Conservation (phyloP, 2,797 vertebrate genomes). For the Muscicapa comitata region DNA sequence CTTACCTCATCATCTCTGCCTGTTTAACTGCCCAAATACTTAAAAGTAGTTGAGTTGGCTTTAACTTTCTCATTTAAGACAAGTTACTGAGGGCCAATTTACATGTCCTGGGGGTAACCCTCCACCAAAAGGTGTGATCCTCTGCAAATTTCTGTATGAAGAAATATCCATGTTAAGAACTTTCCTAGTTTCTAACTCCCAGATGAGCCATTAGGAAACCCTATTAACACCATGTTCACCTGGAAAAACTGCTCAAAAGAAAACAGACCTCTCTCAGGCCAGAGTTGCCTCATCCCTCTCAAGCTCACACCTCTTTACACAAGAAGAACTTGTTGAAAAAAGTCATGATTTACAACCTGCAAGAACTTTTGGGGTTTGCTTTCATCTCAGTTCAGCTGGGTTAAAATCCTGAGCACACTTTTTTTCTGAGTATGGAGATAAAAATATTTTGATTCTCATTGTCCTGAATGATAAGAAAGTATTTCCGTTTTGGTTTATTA, state of each 20-base stretch:
- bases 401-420: not conserved
- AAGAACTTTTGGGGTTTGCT: not conserved
- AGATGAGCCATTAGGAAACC: constrained; percentile 26
- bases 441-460: not conserved
- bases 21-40: constrained; percentile 6
- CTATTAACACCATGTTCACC: constrained; percentile 34
- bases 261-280: constrained; percentile 9
- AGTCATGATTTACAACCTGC: not conserved
- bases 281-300: not conserved
- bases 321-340: not conserved
- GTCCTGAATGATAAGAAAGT: not conserved
- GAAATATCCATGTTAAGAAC: constrained; percentile 24
- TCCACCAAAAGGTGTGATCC: not conserved
- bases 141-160: not conserved
- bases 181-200: constrained; percentile 10
- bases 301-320: not conserved
- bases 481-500: not conserved
- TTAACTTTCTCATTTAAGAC: constrained; percentile 18
- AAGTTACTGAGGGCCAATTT: not conserved
- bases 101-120: not conserved
- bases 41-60: constrained; percentile 10
- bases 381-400: not conserved
- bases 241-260: constrained; percentile 47
- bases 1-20: constrained; percentile 16
- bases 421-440: not conserved